Conservation (phyloP, 2,113 vertebrate genomes). For the Phalacrocorax aristotelis region DNA sequence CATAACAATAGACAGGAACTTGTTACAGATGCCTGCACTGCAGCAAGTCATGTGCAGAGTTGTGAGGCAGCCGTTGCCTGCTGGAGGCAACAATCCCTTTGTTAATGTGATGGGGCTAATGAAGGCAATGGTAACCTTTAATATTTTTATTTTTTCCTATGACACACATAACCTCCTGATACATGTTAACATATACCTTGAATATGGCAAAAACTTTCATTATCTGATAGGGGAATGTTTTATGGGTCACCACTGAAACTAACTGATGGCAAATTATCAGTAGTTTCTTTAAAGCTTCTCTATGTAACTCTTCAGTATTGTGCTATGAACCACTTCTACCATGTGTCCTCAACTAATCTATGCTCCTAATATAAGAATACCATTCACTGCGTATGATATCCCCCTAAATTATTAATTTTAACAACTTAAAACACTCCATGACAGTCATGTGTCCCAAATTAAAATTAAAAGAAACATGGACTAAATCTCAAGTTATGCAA, state of each 20-base stretch:
- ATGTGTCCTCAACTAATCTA: neutral
- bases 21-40: neutral
- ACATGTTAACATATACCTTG: neutral
- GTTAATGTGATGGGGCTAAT: constrained; percentile 19
- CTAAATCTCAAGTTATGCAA: constrained; percentile 10
- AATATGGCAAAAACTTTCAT: constrained; percentile 15
- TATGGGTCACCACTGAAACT: constrained; percentile 40
- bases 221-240: constrained; percentile 5
- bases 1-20: neutral
- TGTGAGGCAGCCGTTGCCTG: neutral
- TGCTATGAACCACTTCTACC: constrained; percentile 9
- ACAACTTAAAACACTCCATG: constrained; percentile 37
- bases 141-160: constrained; percentile 1
- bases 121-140: constrained; percentile 38
- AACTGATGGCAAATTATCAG: neutral
- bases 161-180: constrained; percentile 4
- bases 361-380: constrained; percentile 1
- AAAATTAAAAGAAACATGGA: constrained; percentile 39
- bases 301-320: constrained; percentile 28
- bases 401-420: constrained; percentile 48
- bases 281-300: constrained; percentile 28
- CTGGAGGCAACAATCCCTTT: neutral
- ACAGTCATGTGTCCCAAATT: constrained; percentile 46
- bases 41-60: neutral
- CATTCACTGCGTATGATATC: neutral